Evolutionary conservation across 2,888 invertebrate genomes (phyloP), one percentile per base, ranked within the genome.

Genomic region (Brenthis ino): DNA sequence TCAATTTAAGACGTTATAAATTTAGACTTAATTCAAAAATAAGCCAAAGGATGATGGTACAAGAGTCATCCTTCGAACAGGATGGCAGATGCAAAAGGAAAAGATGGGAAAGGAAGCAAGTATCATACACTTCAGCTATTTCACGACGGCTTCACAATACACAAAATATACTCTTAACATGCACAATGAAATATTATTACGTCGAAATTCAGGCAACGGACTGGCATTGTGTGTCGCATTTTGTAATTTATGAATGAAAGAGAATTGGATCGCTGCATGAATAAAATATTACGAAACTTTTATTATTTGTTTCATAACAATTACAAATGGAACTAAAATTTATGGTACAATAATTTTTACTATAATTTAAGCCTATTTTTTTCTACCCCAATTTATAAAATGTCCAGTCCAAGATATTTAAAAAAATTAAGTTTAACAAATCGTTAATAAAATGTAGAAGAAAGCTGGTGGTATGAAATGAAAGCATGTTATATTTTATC

Each of bases 191-290:
- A 71, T 71, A 68, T 72, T 72, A 67, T 67, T 57, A 69, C 65
- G 66, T 70, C 70, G 68, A 71, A 72, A 73, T 71, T 69, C 73
- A 73, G 64, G 61, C 73, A 58, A 71, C 64, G 58, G 64, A 63
- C 67, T 74, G 56, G 63, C 68, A 60, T 70, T 68, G 69, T 68
- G 50, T 67, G 64, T 67, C 67, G 55, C 61, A 67, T 72, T 71
- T 71, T 68, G 72, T 69, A 71, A 74, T 72, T 75, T 74, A 74
- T 71, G 71, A 65, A 69, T 70, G 71, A 58, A 69, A 71, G 68
- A 61, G 74, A 71, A 68, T 71, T 67, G 72, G 69, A 67, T 65
- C 65, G 69, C 68, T 64, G 72, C 71, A 71, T 72, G 74, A 72
- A 72, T 72, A 72, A 74, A 72, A 74, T 71, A 74, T 72, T 43